Evolutionary conservation across 2,888 invertebrate species (phyloP).

Genomic region (Drosophila atripex): DNA sequence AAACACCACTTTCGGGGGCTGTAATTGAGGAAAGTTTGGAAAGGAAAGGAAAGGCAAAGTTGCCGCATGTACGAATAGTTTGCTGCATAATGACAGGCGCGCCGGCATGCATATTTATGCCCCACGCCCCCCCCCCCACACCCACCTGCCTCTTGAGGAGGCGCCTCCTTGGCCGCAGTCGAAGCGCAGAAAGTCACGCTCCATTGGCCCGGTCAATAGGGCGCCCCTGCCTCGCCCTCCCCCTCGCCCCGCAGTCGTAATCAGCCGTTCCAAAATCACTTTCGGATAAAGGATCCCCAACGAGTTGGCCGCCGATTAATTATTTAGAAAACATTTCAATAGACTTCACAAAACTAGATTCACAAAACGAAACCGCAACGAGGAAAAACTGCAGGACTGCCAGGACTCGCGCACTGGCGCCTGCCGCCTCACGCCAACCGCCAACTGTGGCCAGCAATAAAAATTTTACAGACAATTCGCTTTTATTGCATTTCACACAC

Average conservation of each 20-base stretch:
- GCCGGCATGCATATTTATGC: constrained; percentile 72
- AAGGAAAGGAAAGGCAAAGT: constrained; percentile 42
- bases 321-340: constrained; percentile 35
- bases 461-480: constrained; percentile 67
- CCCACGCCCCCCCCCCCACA: neutral
- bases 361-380: constrained; percentile 39
- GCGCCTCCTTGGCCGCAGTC: neutral
- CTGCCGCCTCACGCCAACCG: constrained; percentile 5
- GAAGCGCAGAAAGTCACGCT: constrained; percentile 60
- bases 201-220: constrained; percentile 54
- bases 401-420: constrained; percentile 11
- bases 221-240: neutral
- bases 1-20: constrained; percentile 29
- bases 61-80: constrained; percentile 75
- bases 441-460: constrained; percentile 44
- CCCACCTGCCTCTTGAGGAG: neutral
- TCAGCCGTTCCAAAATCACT: neutral
- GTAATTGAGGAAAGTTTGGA: constrained; percentile 62
- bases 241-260: no score
- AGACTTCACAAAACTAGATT: constrained; percentile 24
- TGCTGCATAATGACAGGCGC: constrained; percentile 74
- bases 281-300: neutral
- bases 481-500: constrained; percentile 53
- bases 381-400: constrained; percentile 1
- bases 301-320: constrained; percentile 28